A percentile compares a stretch with the other conserved stretches of the same genome.
phyloP scores from a whole-genome alignment of 2,888 invertebrate species.

The Andrena dorsata region DNA sequence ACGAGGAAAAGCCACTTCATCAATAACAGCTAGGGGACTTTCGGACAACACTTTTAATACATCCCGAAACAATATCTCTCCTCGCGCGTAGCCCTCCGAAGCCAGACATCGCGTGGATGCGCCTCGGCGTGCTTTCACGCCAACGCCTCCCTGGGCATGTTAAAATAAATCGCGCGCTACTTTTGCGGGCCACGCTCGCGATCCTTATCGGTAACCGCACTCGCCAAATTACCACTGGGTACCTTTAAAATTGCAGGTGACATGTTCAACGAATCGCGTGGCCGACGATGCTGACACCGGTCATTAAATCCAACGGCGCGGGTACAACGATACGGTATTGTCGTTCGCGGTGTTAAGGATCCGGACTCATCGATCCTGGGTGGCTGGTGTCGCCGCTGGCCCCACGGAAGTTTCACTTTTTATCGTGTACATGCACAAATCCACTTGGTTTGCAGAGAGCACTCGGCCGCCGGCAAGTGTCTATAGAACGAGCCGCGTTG shows the following conservation, averaged over 20 bases:
- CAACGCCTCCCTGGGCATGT: neutral
- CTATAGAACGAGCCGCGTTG: neutral
- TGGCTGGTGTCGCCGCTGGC: neutral
- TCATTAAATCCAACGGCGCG: constrained; percentile 14
- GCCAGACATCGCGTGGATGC: no score
- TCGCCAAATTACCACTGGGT: constrained; percentile 8
- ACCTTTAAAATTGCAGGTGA: constrained; percentile 59
- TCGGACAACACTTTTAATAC: no score
- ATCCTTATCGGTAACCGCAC: constrained; percentile 32
- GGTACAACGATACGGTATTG: neutral
- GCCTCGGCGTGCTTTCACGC: no score
- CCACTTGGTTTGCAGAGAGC: neutral
- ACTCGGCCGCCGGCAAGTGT: neutral
- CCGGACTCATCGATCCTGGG: neutral
- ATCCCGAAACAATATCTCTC: no score
- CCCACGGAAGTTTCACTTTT: constrained; percentile 28
- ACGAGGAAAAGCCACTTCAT: no score
- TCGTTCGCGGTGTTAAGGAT: neutral
- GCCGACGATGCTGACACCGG: neutral
- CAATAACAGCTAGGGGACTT: no score
- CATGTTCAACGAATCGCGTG: constrained; percentile 34
- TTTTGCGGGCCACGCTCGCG: constrained; percentile 52
- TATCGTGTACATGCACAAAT: neutral
- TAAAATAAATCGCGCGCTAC: constrained; percentile 25
- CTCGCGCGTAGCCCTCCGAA: no score